phyloP scores from a whole-genome alignment of 1,140 invertebrate species.

The Lordiphosa collinella region DNA sequence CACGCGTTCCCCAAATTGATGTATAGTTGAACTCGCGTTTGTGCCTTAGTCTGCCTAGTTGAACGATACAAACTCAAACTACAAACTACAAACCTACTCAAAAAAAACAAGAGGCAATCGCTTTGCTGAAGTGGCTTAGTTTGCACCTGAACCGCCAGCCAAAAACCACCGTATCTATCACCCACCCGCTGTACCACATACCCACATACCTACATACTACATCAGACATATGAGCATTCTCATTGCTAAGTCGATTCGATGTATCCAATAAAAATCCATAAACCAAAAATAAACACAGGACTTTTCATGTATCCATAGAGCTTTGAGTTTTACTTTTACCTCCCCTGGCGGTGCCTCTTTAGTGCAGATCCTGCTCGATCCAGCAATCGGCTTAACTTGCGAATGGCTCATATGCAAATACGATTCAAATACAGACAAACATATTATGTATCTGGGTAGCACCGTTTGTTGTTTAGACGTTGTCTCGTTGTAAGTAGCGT shows the following conservation, averaged over 20 bases:
- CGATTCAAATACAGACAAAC: slow-evolving; percentile 19
- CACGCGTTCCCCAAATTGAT: no score
- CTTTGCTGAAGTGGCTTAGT: slow-evolving; percentile 49
- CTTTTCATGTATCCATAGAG: neutral
- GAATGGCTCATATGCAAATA: slow-evolving; percentile 63
- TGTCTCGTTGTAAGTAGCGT: no score
- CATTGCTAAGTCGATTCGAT: slow-evolving; percentile 71
- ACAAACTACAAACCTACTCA: neutral
- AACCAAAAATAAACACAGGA: slow-evolving; percentile 13
- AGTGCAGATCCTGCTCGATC: neutral
- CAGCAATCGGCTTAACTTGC: slow-evolving; percentile 69
- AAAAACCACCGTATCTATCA: slow-evolving; percentile 2
- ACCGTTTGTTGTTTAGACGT: no score
- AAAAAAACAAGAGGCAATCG: slow-evolving; percentile 15
- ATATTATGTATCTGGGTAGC: no score
- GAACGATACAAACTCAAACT: no score
- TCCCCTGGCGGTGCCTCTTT: no score
- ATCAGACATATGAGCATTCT: slow-evolving; percentile 68
- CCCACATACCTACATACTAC: slow-evolving; percentile 31
- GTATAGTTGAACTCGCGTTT: slow-evolving; percentile 39
- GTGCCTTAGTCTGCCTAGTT: neutral
- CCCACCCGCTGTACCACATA: slow-evolving; percentile 14
- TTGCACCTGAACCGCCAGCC: slow-evolving; percentile 25
- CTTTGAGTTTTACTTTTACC: no score
- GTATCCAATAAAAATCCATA: slow-evolving; percentile 27